Percentiles rank a stretch among this genome's conserved stretches.
These are phyloP conservation scores for Lagenorhynchus albirostris DNA, from an alignment of 2,113 vertebrate species.

Conservation along the genomic window DNA sequence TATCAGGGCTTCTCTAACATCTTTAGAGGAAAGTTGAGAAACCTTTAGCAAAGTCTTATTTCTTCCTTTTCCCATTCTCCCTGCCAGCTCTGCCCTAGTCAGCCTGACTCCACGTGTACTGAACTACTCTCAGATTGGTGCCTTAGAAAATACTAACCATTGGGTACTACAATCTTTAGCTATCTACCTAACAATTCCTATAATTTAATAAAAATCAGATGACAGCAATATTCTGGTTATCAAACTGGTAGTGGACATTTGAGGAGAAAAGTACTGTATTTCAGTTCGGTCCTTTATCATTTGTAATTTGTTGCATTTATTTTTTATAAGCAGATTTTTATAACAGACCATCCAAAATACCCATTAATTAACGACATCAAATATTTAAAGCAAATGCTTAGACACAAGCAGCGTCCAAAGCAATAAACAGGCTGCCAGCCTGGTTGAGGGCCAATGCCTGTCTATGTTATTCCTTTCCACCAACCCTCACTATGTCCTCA, in stretches of 20 bases:
- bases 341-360: conserved; percentile 43
- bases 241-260: background rate
- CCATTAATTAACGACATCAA: conserved; percentile 68
- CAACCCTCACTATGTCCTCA: background rate
- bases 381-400: conserved; percentile 58
- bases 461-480: background rate
- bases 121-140: background rate
- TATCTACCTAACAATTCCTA: background rate
- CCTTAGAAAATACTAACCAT: background rate
- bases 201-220: background rate
- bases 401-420: conserved; percentile 60
- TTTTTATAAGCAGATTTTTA: conserved; percentile 35
- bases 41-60: background rate
- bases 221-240: background rate
- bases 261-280: background rate
- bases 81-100: background rate
- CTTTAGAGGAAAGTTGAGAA: background rate
- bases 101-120: background rate
- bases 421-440: conserved; percentile 59
- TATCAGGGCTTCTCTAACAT: background rate
- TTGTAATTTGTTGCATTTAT: conserved; percentile 48
- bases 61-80: background rate
- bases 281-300: background rate
- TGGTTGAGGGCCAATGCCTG: conserved; percentile 52
- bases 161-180: background rate